Base-by-base conservation (phyloP, 2,797 vertebrate genomes). In the Kryptolebias ocellatus region DNA sequence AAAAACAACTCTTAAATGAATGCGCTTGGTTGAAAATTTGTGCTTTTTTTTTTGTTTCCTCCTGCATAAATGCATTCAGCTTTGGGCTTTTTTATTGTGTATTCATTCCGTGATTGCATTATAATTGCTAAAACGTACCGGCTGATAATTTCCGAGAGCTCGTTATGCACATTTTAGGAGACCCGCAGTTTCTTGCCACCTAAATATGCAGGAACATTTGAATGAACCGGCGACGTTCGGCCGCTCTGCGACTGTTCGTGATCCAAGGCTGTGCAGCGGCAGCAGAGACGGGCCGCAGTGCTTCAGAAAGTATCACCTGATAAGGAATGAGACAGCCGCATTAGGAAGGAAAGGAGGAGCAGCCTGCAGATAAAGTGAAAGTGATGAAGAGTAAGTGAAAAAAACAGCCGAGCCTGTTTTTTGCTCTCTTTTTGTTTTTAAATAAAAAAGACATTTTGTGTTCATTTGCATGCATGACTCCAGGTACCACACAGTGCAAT, bases 261-360 rank as follows among this genome's bases (percentile, higher is more conserved):
- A 71, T 52, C 74, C 55, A 54, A 77, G 54, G 63, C 66, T 24
- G 9, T 39, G 31, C 31, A 7, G 31, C 4, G 31, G 31, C 31
- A 31, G 31, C 31, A 31, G 31, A 31, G 31, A 31, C 7, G 7
- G 31, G 31, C 31, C 7, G 4, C 2, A 31, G 31, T 31, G 31
- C 31, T 4, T 31, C 7, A 31, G 4, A 31, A 31, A 31, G 64
- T 53, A 75, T 73, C 64, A 57, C 49, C 53, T 76, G 83, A 89
- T 83, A 86, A 83, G 80, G 60, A 56, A 9, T 28, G 62, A 72
- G 78, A 76, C 78, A 64, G 76, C 29, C 20, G 49, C 64, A 79
- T 81, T 79, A 76, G 56, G 17, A 28, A 53, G 29, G 53, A 70
- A 67, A 2, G 53, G 56, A 72, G 60, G 57, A 66, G 56, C 51